Evolutionary conservation across 2,797 vertebrate genomes (phyloP).

Genomic region (Garrulus glandarius): DNA sequence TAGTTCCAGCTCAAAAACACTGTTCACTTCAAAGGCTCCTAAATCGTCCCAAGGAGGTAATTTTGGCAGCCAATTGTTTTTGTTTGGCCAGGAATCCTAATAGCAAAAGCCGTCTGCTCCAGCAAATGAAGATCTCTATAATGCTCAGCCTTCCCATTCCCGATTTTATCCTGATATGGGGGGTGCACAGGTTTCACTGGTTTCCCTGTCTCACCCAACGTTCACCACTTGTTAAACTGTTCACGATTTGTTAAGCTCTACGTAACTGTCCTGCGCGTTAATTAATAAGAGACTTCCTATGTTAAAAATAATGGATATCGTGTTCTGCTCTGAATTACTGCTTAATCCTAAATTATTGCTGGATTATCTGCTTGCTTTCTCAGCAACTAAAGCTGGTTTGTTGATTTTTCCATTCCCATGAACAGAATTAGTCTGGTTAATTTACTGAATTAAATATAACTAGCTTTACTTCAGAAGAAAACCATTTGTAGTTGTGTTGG

Average conservation of each 20-base stretch:
- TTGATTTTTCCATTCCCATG: neutral
- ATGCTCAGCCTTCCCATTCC: constrained; percentile 30
- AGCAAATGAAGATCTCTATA: constrained; percentile 51
- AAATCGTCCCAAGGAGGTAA: constrained; percentile 79
- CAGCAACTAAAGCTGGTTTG: neutral
- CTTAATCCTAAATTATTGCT: neutral
- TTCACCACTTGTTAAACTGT: neutral
- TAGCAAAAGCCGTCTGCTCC: constrained; percentile 72
- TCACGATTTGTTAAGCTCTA: neutral
- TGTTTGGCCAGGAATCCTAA: constrained; percentile 74
- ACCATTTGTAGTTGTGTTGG: neutral
- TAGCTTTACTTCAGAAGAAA: neutral
- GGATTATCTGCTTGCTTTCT: neutral
- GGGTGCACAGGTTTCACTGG: neutral
- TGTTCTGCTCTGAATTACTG: neutral
- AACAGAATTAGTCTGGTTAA: neutral
- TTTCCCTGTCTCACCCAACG: neutral
- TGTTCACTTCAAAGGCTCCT: constrained; percentile 75
- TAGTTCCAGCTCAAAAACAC: constrained; percentile 76
- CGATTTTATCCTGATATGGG: neutral
- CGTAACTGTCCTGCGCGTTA: neutral
- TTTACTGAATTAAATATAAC: neutral
- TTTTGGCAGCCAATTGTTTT: constrained; percentile 77
- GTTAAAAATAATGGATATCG: neutral
- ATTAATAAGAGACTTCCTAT: neutral